Base-by-base conservation (phyloP, 2,797 vertebrate genomes). In the Labroides dimidiatus region DNA sequence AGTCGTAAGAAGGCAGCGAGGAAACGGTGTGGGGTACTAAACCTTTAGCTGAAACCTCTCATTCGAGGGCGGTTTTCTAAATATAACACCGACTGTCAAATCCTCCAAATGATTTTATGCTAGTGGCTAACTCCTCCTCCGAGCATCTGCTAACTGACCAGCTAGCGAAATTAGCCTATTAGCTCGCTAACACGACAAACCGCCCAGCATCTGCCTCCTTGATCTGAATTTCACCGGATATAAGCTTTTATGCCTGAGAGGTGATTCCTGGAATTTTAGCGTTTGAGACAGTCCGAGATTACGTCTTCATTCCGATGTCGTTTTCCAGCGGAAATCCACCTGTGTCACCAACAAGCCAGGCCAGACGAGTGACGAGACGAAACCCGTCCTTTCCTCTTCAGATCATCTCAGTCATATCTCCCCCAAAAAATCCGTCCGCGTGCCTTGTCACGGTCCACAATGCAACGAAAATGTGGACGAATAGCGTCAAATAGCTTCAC, bases 151-250 rank as follows among this genome's bases (percentile, higher is more conserved):
- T 91, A 89, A 66, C 78, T 37, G 71, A 41, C 78, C 51, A 87
- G 90, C 90, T 89, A 87, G 76, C 87, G 3, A 81, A 86, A 92
- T 92, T 93, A 93, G 91, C 92, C 71, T 77, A 79, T 89, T 90
- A 90, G 89, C 90, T 65, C 44, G 85, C 86, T 69, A 72, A 77
- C 80, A 48, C 71, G 48, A 33, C 52, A 68, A 80, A 78, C 73
- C 56, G 44, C 58, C 33, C 50, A 47, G 24, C 72, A 24, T 24
- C 11, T 10, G 2, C 5, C 39, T 21, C 11, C 24, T 36, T 15
- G 17, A 1, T 4, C n/a, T 12, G 12, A 58, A 59, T 4, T 0
- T 20, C 30, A 72, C 30, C 27, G 17, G 43, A 47, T 2, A 0
- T 15, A 2, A 24, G 21, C 23, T 2, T 30, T 0, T 0, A 6